phyloP scores from a whole-genome alignment of 2,113 vertebrate species.

The Leptosomus discolor region DNA sequence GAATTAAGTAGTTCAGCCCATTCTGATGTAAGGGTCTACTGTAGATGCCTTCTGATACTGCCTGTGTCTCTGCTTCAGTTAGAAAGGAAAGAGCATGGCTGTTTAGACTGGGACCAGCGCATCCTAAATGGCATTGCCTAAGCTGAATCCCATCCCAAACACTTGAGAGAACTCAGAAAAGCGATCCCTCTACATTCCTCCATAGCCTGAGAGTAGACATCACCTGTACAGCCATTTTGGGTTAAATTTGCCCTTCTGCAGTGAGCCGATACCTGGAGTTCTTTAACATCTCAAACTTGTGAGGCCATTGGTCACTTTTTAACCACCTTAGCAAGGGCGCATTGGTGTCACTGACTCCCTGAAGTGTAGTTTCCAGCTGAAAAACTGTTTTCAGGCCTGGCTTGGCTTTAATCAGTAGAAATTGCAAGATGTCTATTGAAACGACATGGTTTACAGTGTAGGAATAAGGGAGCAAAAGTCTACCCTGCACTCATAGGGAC shows the following conservation, averaged over 20 bases:
- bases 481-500: neutral
- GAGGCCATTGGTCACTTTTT: neutral
- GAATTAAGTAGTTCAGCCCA: neutral
- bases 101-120: fast-evolving
- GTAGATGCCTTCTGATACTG: neutral
- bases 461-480: neutral
- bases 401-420: neutral
- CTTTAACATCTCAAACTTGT: neutral
- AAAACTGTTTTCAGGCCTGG: neutral
- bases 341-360: neutral
- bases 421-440: neutral
- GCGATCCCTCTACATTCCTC: neutral
- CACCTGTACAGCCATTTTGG: neutral
- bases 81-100: neutral
- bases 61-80: neutral
- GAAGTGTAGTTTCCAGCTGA: neutral
- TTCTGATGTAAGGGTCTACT: neutral
- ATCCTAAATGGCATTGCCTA: neutral
- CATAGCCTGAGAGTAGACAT: neutral
- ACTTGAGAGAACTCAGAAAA: neutral
- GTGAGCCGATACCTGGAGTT: neutral
- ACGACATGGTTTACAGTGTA: neutral
- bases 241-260: neutral
- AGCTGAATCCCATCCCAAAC: neutral
- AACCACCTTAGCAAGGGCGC: neutral